These are phyloP conservation scores for Barbus barbus DNA, from an alignment of 2,113 vertebrate genomes.

Conservation along the genomic window DNA sequence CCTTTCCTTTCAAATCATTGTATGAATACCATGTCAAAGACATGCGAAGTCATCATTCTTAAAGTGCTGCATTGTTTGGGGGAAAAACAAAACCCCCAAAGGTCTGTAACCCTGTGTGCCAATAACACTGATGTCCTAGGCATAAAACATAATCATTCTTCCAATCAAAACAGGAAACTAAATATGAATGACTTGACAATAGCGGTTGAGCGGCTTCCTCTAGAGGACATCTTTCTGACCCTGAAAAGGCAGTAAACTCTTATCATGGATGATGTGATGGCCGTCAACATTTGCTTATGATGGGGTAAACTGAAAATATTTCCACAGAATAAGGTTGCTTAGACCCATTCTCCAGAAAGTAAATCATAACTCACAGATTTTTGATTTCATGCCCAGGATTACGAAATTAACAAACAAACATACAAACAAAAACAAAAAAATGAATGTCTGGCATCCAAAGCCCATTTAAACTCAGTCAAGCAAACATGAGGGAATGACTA, in stretches of 20 bases:
- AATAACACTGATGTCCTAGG: slow-evolving; percentile 7
- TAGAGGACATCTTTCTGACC: slow-evolving; percentile 27
- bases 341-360: background rate
- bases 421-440: slow-evolving; percentile 25
- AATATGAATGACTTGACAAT: slow-evolving; percentile 31
- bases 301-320: slow-evolving; percentile 17
- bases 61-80: background rate
- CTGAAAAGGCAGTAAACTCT: slow-evolving; percentile 11
- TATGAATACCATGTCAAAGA: background rate
- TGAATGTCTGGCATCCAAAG: background rate
- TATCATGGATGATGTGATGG: background rate
- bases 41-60: background rate
- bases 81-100: background rate
- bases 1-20: background rate
- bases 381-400: background rate
- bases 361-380: slow-evolving; percentile 2
- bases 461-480: background rate
- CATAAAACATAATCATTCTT: slow-evolving; percentile 5
- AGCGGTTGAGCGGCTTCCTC: slow-evolving; percentile 4
- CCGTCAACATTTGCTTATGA: slow-evolving; percentile 37
- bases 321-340: slow-evolving; percentile 13
- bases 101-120: background rate
- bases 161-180: slow-evolving; percentile 41
- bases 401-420: background rate
- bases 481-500: background rate